phyloP scores from a whole-genome alignment of 2,888 invertebrate species.

The Aphrophora alni region DNA sequence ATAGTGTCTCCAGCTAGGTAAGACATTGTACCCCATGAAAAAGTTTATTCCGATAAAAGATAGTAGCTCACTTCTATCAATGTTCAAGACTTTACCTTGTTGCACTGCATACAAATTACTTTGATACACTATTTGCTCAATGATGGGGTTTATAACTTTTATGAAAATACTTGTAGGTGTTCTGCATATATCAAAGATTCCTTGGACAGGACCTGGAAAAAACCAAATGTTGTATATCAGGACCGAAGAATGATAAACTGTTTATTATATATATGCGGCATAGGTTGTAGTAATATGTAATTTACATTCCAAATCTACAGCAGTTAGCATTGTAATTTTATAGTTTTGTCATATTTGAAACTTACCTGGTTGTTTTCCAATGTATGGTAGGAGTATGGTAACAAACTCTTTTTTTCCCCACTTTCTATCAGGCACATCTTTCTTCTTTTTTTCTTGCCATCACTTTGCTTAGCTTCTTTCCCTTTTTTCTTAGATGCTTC shows the following conservation, averaged over 20 bases:
- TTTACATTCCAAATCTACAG: too few species aligned
- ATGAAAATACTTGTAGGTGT: slow-evolving; percentile 27
- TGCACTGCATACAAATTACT: slow-evolving; percentile 38
- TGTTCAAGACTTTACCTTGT: slow-evolving; percentile 32
- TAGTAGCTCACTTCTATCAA: slow-evolving; percentile 28
- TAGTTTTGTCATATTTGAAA: too few species aligned
- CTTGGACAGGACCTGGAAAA: slow-evolving; percentile 25
- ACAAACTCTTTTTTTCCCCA: too few species aligned
- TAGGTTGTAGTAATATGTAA: too few species aligned
- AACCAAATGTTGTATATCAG: background rate
- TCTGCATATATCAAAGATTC: slow-evolving; percentile 25
- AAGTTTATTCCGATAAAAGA: slow-evolving; percentile 38
- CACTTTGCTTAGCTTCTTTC: too few species aligned
- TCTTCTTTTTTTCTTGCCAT: too few species aligned
- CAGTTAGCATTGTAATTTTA: too few species aligned
- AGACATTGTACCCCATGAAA: slow-evolving; percentile 27
- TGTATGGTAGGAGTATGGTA: too few species aligned
- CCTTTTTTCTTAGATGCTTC: too few species aligned
- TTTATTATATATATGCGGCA: too few species aligned
- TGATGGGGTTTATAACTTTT: background rate
- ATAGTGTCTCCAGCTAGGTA: slow-evolving; percentile 26
- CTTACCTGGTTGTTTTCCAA: too few species aligned
- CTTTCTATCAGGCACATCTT: too few species aligned
- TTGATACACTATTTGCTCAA: slow-evolving; percentile 33
- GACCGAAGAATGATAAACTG: background rate